Evolutionary conservation across 1,140 invertebrate species (phyloP).

Genomic region (Scaptomyza hsui): DNA sequence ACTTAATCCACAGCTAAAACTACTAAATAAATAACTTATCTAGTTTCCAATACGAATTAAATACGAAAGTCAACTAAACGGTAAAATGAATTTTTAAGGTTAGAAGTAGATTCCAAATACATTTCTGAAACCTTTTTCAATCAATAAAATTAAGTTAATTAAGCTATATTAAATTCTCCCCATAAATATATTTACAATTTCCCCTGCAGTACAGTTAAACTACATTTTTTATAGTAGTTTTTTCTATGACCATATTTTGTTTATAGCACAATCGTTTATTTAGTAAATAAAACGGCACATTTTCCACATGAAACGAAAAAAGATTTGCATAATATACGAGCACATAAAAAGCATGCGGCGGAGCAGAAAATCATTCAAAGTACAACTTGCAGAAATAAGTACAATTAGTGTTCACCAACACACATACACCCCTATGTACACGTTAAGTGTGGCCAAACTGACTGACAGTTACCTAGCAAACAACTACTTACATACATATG

Average conservation of each 20-base stretch:
- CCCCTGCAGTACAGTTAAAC: too few relatives aligned
- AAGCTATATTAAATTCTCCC: too few relatives aligned
- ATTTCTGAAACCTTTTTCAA: too few relatives aligned
- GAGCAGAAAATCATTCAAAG: slow-evolving; percentile 36
- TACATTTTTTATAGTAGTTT: too few relatives aligned
- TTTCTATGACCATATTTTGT: not conserved
- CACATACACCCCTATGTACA: not conserved
- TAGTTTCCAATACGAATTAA: too few relatives aligned
- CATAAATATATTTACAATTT: too few relatives aligned
- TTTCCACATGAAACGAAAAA: slow-evolving; percentile 32
- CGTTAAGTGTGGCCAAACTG: slow-evolving; percentile 24
- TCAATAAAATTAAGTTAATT: too few relatives aligned
- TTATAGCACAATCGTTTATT: slow-evolving; percentile 15
- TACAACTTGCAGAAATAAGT: slow-evolving; percentile 15
- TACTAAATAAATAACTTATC: not conserved
- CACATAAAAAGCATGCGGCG: slow-evolving; percentile 15
- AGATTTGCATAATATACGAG: slow-evolving; percentile 41
- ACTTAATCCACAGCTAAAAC: slow-evolving; percentile 4
- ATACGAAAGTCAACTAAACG: too few relatives aligned
- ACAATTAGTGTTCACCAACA: slow-evolving; percentile 38
- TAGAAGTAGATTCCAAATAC: too few relatives aligned
- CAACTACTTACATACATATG: not conserved
- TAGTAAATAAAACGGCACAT: slow-evolving; percentile 36
- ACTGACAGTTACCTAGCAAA: slow-evolving; percentile 14
- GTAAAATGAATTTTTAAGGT: too few relatives aligned